A percentile compares a stretch with the other conserved stretches of the same genome.
Conservation (phyloP, 1,140 invertebrate genomes). For the Trissolcus basalis region DNA sequence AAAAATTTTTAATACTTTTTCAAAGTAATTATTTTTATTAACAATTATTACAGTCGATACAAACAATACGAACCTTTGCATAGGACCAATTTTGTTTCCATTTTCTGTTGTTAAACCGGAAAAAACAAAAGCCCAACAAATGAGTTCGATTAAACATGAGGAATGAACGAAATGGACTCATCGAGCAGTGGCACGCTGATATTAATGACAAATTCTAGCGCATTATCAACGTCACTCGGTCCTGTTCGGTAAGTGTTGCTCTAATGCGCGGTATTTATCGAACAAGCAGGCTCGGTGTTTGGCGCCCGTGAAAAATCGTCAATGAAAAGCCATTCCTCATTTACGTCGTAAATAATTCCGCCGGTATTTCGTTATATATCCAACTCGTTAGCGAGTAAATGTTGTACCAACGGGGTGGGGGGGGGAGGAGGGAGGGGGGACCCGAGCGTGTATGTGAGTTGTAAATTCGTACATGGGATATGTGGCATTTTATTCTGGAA, state of each 20-base stretch:
- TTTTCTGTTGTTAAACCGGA: no score
- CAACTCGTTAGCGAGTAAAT: constrained; percentile 50
- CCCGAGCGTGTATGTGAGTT: constrained; percentile 13
- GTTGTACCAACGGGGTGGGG: no score
- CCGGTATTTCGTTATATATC: constrained; percentile 24
- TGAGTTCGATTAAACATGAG: no score
- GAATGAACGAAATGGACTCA: no score
- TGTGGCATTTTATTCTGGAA: constrained; percentile 28
- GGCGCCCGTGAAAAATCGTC: constrained; percentile 16
- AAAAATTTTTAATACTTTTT: no score
- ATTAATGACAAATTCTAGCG: constrained; percentile 3
- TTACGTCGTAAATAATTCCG: constrained; percentile 40
- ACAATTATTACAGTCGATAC: no score
- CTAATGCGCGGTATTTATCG: constrained; percentile 10
- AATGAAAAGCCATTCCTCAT: constrained; percentile 41
- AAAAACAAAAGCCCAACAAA: no score
- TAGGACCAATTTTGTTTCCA: no score
- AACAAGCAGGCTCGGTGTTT: background rate
- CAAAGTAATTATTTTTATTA: no score
- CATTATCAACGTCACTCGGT: background rate
- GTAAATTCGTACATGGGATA: constrained; percentile 32
- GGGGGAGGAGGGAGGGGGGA: background rate
- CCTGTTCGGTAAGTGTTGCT: background rate
- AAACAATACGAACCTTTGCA: no score
- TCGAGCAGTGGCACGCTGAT: background rate